Conservation (phyloP, 1,140 invertebrate species). For the Luehdorfia chinensis region DNA sequence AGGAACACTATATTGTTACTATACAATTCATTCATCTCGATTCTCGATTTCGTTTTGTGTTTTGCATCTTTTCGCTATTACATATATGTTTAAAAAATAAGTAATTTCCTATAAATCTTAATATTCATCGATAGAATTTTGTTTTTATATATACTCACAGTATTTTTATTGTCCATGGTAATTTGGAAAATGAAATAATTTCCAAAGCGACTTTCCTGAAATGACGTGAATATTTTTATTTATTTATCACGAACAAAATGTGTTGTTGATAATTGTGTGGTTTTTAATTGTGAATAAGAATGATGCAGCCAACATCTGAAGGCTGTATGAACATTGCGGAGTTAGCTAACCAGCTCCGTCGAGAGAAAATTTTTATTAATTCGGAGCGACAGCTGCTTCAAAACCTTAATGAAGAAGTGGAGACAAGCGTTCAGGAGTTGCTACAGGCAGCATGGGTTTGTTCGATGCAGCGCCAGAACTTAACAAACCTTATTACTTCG, state of each 20-base stretch:
- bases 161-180: conserved; percentile 5
- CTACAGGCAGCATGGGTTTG: conserved; percentile 91
- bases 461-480: conserved; percentile 90
- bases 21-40: conserved; percentile 33
- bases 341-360: conserved; percentile 63
- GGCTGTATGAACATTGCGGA: conserved; percentile 71
- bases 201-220: conserved; percentile 29
- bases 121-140: conserved; percentile 8
- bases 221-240: conserved; percentile 39
- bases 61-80: conserved; percentile 34
- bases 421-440: conserved; percentile 62
- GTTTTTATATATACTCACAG: conserved; percentile 1
- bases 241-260: conserved; percentile 37
- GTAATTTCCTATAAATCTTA: conserved; percentile 1
- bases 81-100: conserved; percentile 16
- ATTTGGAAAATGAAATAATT: conserved; percentile 29
- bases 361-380: conserved; percentile 73
- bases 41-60: conserved; percentile 35
- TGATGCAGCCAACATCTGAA: conserved; percentile 71
- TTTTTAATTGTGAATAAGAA: conserved; percentile 36
- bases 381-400: conserved; percentile 70
- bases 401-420: conserved; percentile 69
- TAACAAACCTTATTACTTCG: conserved; percentile 88
- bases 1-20: too few relatives aligned
- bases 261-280: conserved; percentile 33